Conservation (phyloP, 1,140 invertebrate genomes). For the Paracyclopina nana region DNA sequence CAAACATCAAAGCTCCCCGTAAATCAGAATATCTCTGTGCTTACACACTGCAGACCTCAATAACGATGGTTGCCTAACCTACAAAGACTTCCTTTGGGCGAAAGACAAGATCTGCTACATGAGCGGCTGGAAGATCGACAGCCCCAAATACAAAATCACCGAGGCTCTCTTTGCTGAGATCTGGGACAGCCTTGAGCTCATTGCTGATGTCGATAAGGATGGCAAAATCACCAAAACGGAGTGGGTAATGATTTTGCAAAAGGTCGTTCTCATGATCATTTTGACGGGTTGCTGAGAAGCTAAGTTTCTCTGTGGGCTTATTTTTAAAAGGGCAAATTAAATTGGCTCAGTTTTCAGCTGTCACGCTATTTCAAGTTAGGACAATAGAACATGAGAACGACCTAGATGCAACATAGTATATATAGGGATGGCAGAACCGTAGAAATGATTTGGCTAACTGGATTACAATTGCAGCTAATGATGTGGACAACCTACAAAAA, state of each 20-base stretch:
- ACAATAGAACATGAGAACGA: too few species aligned
- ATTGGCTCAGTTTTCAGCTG: too few species aligned
- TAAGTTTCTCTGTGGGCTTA: too few species aligned
- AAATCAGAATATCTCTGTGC: not conserved
- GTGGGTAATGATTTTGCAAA: conserved; percentile 26
- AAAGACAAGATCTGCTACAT: conserved; percentile 22
- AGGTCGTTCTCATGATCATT: too few species aligned
- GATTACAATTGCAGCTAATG: not conserved
- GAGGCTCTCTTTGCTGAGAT: conserved; percentile 25
- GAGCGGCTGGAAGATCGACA: conserved; percentile 26
- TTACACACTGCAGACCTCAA: conserved; percentile 18
- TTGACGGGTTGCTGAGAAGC: too few species aligned
- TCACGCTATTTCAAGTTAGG: too few species aligned
- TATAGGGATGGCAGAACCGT: too few species aligned
- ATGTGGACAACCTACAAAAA: conserved; percentile 13
- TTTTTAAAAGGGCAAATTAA: not conserved
- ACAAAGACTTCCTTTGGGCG: conserved; percentile 19
- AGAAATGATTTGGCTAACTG: not conserved
- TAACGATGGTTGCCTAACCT: conserved; percentile 19
- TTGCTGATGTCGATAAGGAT: conserved; percentile 25
- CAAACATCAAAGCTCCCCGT: too few species aligned
- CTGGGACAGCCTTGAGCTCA: conserved; percentile 24
- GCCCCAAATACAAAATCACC: conserved; percentile 23
- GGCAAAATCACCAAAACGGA: conserved; percentile 25
- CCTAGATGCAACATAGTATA: too few species aligned